Evolutionary conservation across 2,888 invertebrate species (phyloP), one percentile per base, ranked within the genome.

Genomic region (Cataglyphis rosenhaueri): DNA sequence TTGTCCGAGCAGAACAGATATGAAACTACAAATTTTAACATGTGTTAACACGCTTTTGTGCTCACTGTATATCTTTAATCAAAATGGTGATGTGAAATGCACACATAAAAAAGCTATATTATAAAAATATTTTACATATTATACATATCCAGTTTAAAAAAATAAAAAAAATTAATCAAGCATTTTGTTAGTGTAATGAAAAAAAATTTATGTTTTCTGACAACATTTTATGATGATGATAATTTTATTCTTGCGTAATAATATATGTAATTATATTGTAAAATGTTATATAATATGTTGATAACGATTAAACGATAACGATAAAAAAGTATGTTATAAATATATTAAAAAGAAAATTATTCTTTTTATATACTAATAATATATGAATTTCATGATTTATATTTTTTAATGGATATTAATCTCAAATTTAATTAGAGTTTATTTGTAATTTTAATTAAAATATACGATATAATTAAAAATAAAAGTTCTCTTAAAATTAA

Each of bases 1-100:
- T 70, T 79, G 78, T 59, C 44, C 59, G 78, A 70, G 78, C 38
- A 71, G 59, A 79, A 79, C 44, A 70, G 59, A 79, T 78, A 59
- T 71, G 71, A 78, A 78, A 44, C 70, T 32, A 8, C 21, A 41
- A 70, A 79, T 79, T 78, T 79, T 79, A 41, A 78, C 29, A 55
- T 59, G 44, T 44, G 21, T 71, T 79, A 25, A 0, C 4, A 32
- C 32, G 12, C 21, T 70, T 44, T 35, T 44, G 9, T 59, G 21
- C 21, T 0, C 12, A 12, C 29, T 6, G n/a, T 38, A 15, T 18
- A 38, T 55, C 25, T 21, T 71, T 52, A 76, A 76, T 57, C 41
- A 21, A 6, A 66, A 59, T 74, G 9, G 3, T 25, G 48, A 10
- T 29, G 15, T 38, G 8, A 5, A 66, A 66, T 76, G 57, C 10